A percentile compares a stretch with the other conserved stretches of the same genome.
Evolutionary conservation across 2,888 invertebrate species (phyloP).

Genomic region (Podabrus alpinus): DNA sequence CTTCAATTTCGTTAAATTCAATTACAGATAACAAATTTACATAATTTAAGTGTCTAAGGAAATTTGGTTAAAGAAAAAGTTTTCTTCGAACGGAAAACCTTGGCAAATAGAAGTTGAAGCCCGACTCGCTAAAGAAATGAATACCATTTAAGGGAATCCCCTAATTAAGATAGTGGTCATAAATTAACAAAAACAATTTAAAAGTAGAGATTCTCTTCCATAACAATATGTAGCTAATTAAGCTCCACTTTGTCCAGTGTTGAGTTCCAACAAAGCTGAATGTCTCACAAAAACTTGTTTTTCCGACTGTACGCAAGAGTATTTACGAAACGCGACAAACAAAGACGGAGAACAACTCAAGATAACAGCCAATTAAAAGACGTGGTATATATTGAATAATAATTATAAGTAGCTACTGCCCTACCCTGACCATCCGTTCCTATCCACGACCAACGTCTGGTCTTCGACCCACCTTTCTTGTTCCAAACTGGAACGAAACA

Average conservation of each 20-base stretch:
- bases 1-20: background rate
- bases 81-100: too few relatives aligned
- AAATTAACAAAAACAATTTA: background rate
- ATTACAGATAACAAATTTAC: background rate
- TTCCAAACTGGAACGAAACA: background rate
- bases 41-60: background rate
- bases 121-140: background rate
- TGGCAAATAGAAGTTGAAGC: background rate
- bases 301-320: constrained; percentile 23
- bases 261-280: background rate
- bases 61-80: background rate
- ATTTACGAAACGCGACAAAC: constrained; percentile 27
- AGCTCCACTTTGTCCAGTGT: constrained; percentile 18
- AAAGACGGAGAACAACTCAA: constrained; percentile 35
- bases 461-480: background rate
- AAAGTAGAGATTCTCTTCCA: background rate
- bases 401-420: constrained; percentile 54
- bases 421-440: constrained; percentile 32
- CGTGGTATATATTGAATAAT: constrained; percentile 58
- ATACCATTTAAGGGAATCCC: background rate
- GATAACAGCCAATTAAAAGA: constrained; percentile 58
- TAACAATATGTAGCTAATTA: constrained; percentile 19
- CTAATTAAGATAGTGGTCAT: background rate
- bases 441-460: constrained; percentile 31
- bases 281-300: constrained; percentile 26